A percentile compares a stretch with the other conserved stretches of the same genome.
Conservation (phyloP, 2,797 vertebrate species). For the Schizopygopsis pylzovi region DNA sequence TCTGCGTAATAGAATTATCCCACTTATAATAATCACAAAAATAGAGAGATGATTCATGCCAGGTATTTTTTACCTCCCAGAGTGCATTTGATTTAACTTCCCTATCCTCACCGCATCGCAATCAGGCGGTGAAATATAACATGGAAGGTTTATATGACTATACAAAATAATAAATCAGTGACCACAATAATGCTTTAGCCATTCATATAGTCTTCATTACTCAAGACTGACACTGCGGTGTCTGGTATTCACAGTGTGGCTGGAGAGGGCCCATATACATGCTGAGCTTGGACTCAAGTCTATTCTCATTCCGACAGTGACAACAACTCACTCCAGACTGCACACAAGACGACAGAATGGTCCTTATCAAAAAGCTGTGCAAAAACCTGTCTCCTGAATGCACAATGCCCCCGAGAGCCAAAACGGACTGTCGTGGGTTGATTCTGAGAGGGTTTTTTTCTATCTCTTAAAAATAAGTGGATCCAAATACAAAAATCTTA, state of each 20-base stretch:
- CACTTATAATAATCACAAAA: conserved; percentile 57
- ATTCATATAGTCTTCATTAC: conserved; percentile 67
- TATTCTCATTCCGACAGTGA: conserved; percentile 66
- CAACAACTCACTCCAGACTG: conserved; percentile 67
- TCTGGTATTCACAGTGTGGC: conserved; percentile 22
- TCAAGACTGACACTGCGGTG: conserved; percentile 56
- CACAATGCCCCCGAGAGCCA: conserved; percentile 27
- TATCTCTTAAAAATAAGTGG: conserved; percentile 36
- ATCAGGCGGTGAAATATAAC: conserved; percentile 34
- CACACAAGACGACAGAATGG: conserved; percentile 67
- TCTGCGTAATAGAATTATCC: conserved; percentile 43
- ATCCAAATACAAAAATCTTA: conserved; percentile 54
- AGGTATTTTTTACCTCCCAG: conserved; percentile 21
- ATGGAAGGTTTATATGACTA: conserved; percentile 49
- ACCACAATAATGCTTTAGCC: conserved; percentile 53
- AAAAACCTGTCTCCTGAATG: conserved; percentile 52
- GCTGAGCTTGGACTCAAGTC: conserved; percentile 59
- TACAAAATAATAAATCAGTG: conserved; percentile 47
- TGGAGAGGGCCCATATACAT: conserved; percentile 23
- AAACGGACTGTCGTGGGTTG: conserved; percentile 31
- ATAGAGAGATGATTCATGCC: conserved; percentile 47
- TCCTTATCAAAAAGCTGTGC: conserved; percentile 50
- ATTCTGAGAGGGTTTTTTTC: conserved; percentile 44
- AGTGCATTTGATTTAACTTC: conserved; percentile 41
- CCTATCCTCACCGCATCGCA: neutral